Conservation (phyloP, 2,888 invertebrate species). For the Tachina grossa region DNA sequence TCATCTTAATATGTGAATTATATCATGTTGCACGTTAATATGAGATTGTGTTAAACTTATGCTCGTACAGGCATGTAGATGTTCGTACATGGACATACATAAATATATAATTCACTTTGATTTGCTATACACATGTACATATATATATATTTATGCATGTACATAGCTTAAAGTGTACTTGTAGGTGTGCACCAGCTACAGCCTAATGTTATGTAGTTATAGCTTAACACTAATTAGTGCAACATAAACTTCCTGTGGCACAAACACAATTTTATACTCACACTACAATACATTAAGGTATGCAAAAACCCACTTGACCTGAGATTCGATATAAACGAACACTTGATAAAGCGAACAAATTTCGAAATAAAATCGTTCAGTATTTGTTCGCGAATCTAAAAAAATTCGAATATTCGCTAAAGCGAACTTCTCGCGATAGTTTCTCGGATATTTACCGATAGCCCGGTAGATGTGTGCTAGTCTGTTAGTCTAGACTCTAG, state of each 20-base stretch:
- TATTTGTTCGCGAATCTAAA: too few species aligned
- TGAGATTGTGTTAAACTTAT: neutral
- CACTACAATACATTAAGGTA: neutral
- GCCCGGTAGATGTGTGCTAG: too few species aligned
- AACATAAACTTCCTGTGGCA: constrained; percentile 56
- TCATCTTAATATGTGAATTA: neutral
- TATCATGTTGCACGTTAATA: constrained; percentile 2
- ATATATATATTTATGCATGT: neutral
- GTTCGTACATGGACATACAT: neutral
- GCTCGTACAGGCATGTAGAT: too few species aligned
- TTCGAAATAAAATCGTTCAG: too few species aligned
- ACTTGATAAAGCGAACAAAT: too few species aligned
- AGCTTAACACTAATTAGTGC: constrained; percentile 65
- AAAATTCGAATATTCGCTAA: too few species aligned
- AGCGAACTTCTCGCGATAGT: too few species aligned
- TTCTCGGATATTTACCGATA: too few species aligned
- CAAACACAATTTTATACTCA: constrained; percentile 6
- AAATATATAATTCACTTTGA: neutral
- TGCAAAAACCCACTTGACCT: too few species aligned
- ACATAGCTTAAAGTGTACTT: neutral
- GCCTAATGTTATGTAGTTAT: constrained; percentile 15
- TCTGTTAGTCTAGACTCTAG: too few species aligned
- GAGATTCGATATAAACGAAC: too few species aligned
- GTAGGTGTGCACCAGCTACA: neutral
- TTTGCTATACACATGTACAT: neutral